Evolutionary conservation across 2,888 invertebrate genomes (phyloP), one percentile per base, ranked within the genome.

Genomic region (Tipula vernalis): DNA sequence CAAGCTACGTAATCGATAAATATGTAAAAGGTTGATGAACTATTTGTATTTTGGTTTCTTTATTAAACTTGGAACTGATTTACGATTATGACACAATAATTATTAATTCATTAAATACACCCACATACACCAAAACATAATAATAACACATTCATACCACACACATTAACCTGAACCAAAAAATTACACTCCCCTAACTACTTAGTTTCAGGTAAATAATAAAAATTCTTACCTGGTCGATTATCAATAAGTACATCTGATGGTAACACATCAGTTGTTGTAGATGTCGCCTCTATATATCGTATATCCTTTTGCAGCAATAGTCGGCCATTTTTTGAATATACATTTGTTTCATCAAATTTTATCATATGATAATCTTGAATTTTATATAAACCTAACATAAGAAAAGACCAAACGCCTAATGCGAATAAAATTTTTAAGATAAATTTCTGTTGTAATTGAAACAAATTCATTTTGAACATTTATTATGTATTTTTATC

Each of bases 371-470:
- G 91, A 2, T 91, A 90, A 87, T 90, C 90, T 86, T 91, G 91
- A 88, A 92, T 90, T 89, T 91, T 92, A 87, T 92, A 91, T 18
- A 92, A 88, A 4, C 91, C 92, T 86, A 92, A 90, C 88, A 92
- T 90, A 36, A 91, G 90, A 88, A 92, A 91, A 3, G 91, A 92
- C 91, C 91, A 92, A 5, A 92, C 91, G 88, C 91, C 91, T 15
- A 92, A 89, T 87, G 91, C 90, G 88, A 92, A 92, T 12, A 92
- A 89, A 86, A 92, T 90, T 89, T 91, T 91, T 51, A 92, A 88
- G 87, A 92, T 91, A 86, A 91, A 90, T 87, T 91, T 91, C 57
- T 91, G 90, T 88, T 18, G 71, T 28, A 71, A 10, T 71, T 28
- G 71, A 90, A 89, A 86, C 90, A 90, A 91, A 91, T 91, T 88